Conservation (phyloP, 2,113 vertebrate genomes). For the Neotoma lepida region DNA sequence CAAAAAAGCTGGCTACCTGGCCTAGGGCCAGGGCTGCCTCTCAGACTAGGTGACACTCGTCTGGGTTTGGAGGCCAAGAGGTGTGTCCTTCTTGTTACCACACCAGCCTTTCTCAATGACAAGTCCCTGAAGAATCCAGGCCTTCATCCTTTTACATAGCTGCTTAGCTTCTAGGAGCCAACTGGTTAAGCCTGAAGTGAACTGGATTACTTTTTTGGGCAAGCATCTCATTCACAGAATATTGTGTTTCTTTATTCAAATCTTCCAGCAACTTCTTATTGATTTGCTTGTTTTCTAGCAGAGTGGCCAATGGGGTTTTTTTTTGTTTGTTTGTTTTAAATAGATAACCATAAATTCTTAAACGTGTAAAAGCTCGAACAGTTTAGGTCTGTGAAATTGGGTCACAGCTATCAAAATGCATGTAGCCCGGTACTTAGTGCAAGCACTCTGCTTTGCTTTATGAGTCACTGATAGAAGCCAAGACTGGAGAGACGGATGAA, state of each 20-base stretch:
- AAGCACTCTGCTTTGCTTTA: background rate
- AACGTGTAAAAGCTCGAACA: background rate
- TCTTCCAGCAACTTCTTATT: background rate
- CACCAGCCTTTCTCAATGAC: conserved; percentile 73
- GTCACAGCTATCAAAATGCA: background rate
- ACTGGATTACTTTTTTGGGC: background rate
- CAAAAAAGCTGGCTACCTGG: conserved; percentile 66
- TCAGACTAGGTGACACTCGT: conserved; percentile 57
- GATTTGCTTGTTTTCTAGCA: conserved; percentile 37
- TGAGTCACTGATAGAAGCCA: background rate
- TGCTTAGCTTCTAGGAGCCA: conserved; percentile 28
- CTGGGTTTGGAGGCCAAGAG: conserved; percentile 38
- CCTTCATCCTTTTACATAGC: background rate
- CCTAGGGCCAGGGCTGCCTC: background rate
- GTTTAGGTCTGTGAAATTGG: background rate
- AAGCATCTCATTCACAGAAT: conserved; percentile 5
- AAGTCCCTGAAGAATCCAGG: background rate
- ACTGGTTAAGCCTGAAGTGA: background rate
- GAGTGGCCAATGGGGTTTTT: background rate
- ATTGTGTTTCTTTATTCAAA: background rate
- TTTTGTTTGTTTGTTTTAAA: background rate
- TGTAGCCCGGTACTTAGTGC: fast-evolving
- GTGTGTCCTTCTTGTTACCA: conserved; percentile 52
- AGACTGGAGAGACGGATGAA: background rate
- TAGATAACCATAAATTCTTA: background rate